Conservation (phyloP, 2,888 invertebrate genomes). For the Catocala nupta region DNA sequence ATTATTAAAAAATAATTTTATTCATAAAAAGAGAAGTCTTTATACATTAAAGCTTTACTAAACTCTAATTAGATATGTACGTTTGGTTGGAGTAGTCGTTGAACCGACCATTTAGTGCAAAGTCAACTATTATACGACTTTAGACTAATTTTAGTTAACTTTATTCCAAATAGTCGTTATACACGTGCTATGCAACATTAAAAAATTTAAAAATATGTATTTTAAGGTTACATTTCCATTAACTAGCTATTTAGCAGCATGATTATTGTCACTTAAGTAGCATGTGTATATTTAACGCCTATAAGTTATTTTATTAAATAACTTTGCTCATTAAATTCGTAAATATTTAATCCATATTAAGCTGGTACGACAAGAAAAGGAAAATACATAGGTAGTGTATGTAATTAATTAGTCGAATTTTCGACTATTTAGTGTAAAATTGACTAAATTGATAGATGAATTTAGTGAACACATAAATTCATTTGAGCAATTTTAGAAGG, state of each 20-base stretch:
- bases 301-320: neutral
- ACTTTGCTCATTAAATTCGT: neutral
- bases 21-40: slow-evolving; percentile 59
- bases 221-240: too few species aligned
- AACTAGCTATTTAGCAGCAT: too few species aligned
- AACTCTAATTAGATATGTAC: slow-evolving; percentile 38
- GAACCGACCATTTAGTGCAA: neutral
- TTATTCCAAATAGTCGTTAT: too few species aligned
- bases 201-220: neutral
- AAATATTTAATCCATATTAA: neutral
- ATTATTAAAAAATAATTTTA: slow-evolving; percentile 34
- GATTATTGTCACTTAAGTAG: too few species aligned
- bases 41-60: slow-evolving; percentile 64
- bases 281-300: too few species aligned
- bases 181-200: neutral
- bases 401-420: neutral
- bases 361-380: neutral
- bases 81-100: slow-evolving; percentile 26
- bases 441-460: neutral
- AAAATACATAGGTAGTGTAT: neutral
- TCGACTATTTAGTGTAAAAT: slow-evolving; percentile 1
- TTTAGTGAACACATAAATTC: too few species aligned
- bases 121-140: neutral
- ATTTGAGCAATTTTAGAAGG: slow-evolving; percentile 18
- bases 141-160: neutral